Evolutionary conservation across 1,140 invertebrate genomes (phyloP).

Genomic region (Uloborus diversus): DNA sequence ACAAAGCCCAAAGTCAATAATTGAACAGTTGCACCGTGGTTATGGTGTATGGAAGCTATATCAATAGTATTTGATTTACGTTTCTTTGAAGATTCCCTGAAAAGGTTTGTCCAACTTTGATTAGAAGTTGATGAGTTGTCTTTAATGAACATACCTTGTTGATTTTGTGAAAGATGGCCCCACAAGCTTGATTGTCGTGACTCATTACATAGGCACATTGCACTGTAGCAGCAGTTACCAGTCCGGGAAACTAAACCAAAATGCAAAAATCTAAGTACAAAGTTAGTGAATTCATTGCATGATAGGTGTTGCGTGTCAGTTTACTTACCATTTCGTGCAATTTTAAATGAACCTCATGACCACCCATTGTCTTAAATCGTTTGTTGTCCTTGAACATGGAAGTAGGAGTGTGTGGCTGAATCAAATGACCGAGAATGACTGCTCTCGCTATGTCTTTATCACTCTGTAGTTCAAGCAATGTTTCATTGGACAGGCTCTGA

Average conservation of each 20-base stretch:
- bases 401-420: constrained; percentile 67
- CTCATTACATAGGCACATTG: constrained; percentile 73
- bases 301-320: too few species aligned
- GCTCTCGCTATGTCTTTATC: constrained; percentile 66
- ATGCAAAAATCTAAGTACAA: background rate
- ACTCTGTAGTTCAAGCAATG: constrained; percentile 59
- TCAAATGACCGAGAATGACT: constrained; percentile 71
- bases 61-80: too few species aligned
- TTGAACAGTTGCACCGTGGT: too few species aligned
- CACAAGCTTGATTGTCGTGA: constrained; percentile 72
- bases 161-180: constrained; percentile 72
- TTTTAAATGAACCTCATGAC: constrained; percentile 69
- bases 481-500: constrained; percentile 54
- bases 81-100: too few species aligned
- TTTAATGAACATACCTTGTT: constrained; percentile 63
- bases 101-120: too few species aligned
- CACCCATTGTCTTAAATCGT: constrained; percentile 66
- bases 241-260: constrained; percentile 50
- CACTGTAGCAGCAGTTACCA: constrained; percentile 67
- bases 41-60: too few species aligned
- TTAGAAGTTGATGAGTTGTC: background rate
- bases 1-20: too few species aligned
- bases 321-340: constrained; percentile 65
- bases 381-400: constrained; percentile 69
- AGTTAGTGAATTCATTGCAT: too few species aligned